Evolutionary conservation across 2,888 invertebrate species (phyloP).

Genomic region (Trissoscelio sp.): DNA sequence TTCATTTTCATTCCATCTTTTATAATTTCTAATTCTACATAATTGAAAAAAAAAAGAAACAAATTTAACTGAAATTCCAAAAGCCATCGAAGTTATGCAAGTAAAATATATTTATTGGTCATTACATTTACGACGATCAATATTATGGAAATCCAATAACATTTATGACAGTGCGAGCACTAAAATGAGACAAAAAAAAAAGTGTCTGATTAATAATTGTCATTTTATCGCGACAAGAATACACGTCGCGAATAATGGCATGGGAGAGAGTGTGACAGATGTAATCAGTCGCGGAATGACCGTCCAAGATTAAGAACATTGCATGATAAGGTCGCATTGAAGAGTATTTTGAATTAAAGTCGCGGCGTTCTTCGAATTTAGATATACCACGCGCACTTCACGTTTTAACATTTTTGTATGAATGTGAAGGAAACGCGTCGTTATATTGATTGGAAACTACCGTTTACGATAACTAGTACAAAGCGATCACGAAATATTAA

Average conservation of each 20-base stretch:
- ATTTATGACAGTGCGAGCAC: too few species aligned
- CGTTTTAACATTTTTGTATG: conserved; percentile 13
- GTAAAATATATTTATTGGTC: conserved; percentile 1
- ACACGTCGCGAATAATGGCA: not conserved
- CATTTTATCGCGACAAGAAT: conserved; percentile 1
- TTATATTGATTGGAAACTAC: conserved; percentile 54
- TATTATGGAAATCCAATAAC: too few species aligned
- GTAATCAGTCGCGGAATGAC: conserved; percentile 51
- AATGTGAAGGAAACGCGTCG: not conserved
- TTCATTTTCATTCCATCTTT: too few species aligned
- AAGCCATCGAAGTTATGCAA: too few species aligned
- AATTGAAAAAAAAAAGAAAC: too few species aligned
- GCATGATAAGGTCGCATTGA: conserved; percentile 43
- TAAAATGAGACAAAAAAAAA: not conserved
- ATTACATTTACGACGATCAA: not conserved
- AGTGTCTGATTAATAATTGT: not conserved
- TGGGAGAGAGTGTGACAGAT: conserved; percentile 48
- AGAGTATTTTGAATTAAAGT: conserved; percentile 28
- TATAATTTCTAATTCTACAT: too few species aligned
- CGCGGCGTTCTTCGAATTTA: conserved; percentile 36
- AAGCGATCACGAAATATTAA: conserved; percentile 41
- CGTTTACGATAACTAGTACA: conserved; percentile 44
- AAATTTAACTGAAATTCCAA: too few species aligned
- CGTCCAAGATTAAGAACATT: conserved; percentile 55
- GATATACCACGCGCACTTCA: conserved; percentile 1